These are phyloP conservation scores for Gallinago stenura DNA, from an alignment of 2,797 vertebrate species.

Conservation along the genomic window DNA sequence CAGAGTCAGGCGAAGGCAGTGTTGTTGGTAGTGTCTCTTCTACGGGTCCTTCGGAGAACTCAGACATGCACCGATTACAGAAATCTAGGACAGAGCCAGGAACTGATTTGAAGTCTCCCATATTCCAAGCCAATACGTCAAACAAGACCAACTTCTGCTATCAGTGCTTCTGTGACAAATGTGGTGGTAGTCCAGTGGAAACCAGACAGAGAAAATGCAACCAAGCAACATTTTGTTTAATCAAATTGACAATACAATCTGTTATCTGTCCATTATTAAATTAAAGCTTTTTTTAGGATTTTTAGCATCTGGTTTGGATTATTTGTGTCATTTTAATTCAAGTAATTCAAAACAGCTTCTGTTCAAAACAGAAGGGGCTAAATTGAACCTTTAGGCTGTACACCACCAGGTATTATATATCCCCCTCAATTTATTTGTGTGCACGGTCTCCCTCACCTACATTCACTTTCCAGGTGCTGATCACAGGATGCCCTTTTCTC, in stretches of 20 bases:
- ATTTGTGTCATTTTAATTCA: not conserved
- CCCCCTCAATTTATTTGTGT: not conserved
- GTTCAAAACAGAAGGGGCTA: not conserved
- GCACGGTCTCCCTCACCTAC: rapidly evolving
- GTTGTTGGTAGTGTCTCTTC: not conserved
- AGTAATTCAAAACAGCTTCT: not conserved
- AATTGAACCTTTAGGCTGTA: not conserved
- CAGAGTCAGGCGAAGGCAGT: not conserved
- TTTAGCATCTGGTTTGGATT: not conserved
- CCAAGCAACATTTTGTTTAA: not conserved
- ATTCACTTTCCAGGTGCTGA: not conserved
- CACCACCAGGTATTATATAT: not conserved
- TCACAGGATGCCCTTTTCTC: not conserved
- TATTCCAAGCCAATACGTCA: not conserved
- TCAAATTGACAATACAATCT: not conserved
- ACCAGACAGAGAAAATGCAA: not conserved
- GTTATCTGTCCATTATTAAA: not conserved
- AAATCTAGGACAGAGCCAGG: not conserved
- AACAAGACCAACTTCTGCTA: not conserved
- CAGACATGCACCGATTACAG: not conserved
- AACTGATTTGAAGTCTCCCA: not conserved
- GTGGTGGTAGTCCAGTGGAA: not conserved
- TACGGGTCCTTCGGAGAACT: not conserved
- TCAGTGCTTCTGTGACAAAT: not conserved
- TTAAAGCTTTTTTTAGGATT: rapidly evolving